phyloP scores from a whole-genome alignment of 2,888 invertebrate species.

The Metacarcinus magister region DNA sequence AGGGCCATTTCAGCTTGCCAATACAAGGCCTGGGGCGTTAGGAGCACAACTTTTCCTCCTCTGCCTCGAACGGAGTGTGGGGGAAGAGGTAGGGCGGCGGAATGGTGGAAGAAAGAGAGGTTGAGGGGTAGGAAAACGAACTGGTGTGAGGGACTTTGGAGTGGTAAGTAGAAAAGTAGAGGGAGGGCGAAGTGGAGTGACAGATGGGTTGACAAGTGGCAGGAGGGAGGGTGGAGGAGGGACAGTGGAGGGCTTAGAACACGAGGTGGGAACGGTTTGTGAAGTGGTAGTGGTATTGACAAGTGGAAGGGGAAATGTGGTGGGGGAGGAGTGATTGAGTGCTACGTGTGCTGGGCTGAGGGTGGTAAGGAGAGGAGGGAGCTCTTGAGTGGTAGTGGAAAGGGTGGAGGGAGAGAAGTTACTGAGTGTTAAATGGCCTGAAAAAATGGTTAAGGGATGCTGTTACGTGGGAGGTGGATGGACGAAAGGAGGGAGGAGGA shows the following conservation, averaged over 20 bases:
- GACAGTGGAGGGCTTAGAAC: neutral
- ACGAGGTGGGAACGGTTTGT: neutral
- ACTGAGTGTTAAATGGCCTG: constrained; percentile 1
- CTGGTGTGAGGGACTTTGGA: neutral
- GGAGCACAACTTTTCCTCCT: neutral
- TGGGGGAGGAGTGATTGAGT: neutral
- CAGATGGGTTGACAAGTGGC: neutral
- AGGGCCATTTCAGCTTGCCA: constrained; percentile 40
- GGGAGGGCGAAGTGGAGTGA: neutral
- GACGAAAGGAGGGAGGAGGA: neutral
- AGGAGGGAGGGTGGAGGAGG: neutral
- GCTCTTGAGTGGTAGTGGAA: neutral
- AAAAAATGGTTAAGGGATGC: neutral
- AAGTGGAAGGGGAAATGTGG: no score
- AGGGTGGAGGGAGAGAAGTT: neutral
- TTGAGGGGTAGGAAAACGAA: neutral
- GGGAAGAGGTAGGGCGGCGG: neutral
- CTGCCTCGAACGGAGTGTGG: neutral
- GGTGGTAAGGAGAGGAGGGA: neutral
- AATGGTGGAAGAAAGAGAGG: neutral
- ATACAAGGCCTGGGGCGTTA: neutral
- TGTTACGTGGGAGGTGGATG: neutral
- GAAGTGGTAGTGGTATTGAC: no score
- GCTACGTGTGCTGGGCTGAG: neutral
- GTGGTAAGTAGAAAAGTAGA: neutral